Conservation (phyloP, 2,113 vertebrate species). For the Stegostoma tigrinum region DNA sequence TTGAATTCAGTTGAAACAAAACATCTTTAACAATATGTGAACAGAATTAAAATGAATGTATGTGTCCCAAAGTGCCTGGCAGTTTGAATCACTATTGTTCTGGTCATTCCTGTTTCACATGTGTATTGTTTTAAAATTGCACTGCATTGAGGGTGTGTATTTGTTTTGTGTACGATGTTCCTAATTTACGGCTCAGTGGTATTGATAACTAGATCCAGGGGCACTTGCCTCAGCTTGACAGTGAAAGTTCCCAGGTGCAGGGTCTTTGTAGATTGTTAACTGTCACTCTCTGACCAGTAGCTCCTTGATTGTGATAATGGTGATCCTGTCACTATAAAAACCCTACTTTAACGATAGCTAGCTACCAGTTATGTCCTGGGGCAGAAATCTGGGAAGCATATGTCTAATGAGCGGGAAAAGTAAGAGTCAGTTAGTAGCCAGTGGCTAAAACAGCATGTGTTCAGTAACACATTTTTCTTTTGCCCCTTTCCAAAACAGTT, state of each 20-base stretch:
- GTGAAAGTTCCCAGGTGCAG: conserved; percentile 43
- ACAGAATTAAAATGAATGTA: neutral
- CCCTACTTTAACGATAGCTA: conserved; percentile 39
- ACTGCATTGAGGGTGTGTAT: neutral
- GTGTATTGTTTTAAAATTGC: neutral
- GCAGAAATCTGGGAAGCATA: conserved; percentile 11
- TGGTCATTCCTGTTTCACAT: neutral
- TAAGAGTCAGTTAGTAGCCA: conserved; percentile 42
- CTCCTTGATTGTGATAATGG: conserved; percentile 41
- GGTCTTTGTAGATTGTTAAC: conserved; percentile 39
- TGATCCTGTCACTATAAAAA: conserved; percentile 42
- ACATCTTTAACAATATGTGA: neutral
- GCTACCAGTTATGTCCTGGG: neutral
- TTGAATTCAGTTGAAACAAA: neutral
- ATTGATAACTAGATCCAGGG: conserved; percentile 45
- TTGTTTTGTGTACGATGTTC: neutral
- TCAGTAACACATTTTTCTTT: conserved; percentile 44
- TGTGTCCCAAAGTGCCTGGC: neutral
- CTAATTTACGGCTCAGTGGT: neutral
- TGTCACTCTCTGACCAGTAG: conserved; percentile 44
- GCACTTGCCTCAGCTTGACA: conserved; percentile 42
- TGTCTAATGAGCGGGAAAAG: conserved; percentile 28
- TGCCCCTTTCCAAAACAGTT: conserved; percentile 46
- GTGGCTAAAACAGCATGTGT: conserved; percentile 44
- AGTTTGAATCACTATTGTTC: neutral